These are phyloP conservation scores for Dynastes hyllus DNA, from an alignment of 2,888 invertebrate genomes.

Conservation along the genomic window DNA sequence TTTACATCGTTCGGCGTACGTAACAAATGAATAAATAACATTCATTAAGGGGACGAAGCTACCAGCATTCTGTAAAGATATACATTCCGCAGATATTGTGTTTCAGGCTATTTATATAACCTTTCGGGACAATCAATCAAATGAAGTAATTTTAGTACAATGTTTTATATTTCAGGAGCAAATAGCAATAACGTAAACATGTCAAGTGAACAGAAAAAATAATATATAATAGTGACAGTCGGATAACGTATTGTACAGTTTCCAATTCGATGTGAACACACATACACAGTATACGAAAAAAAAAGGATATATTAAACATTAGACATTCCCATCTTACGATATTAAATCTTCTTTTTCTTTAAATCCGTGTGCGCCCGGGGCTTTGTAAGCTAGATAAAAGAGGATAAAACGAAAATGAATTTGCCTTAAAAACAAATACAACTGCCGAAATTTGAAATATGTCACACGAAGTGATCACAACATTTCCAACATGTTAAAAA, in stretches of 20 bases:
- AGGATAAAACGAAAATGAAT: no score
- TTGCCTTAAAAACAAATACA: no score
- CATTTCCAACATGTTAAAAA: no score
- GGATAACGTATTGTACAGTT: slow-evolving; percentile 34
- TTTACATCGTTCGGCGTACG: slow-evolving; percentile 20
- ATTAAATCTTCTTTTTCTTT: neutral
- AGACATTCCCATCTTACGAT: neutral
- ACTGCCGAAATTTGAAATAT: no score
- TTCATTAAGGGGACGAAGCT: slow-evolving; percentile 27
- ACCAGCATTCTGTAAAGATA: slow-evolving; percentile 29
- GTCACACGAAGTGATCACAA: no score
- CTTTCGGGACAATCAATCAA: slow-evolving; percentile 41
- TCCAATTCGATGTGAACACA: slow-evolving; percentile 37
- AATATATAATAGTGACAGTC: slow-evolving; percentile 46
- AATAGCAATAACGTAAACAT: slow-evolving; percentile 38
- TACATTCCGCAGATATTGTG: slow-evolving; percentile 33
- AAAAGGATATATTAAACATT: slow-evolving; percentile 1
- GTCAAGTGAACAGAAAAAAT: slow-evolving; percentile 36
- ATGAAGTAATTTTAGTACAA: slow-evolving; percentile 45
- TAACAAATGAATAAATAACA: slow-evolving; percentile 43
- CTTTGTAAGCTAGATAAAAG: no score
- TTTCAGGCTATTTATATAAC: slow-evolving; percentile 45
- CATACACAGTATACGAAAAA: slow-evolving; percentile 3
- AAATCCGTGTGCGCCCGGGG: no score
- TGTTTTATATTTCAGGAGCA: slow-evolving; percentile 41